Base-by-base conservation (phyloP, 2,888 invertebrate species). In the Sthenelais limicola region DNA sequence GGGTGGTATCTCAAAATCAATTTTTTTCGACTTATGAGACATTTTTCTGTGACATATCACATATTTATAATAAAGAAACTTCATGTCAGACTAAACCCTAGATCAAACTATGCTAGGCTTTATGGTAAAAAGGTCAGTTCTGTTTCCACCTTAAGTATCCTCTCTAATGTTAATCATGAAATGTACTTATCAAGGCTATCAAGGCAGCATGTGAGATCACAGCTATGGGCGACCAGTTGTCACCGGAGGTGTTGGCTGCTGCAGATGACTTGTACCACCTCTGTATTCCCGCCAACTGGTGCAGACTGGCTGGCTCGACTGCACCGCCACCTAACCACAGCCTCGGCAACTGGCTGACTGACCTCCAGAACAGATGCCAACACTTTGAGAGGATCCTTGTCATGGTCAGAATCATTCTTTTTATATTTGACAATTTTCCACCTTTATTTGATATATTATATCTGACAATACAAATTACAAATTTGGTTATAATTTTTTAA, bases 361-460 rank as follows among this genome's bases (percentile, higher is more conserved):
- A 86, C 66, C 79, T 87, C 2, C 80, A 81, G 71, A 83, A 80
- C 73, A 77, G 87, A 72, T 82, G 83, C 76, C 83, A 85, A 73
- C 86, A 87, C 76, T 85, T 87, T 79, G 87, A 87, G 76, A 80
- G 82, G 51, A 85, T 87, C 47, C 81, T 86, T 21, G 81, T 81
- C 21, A 74, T 82, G 79, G 83, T 83, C 70, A 73, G 76, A 54
- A 35, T 32, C 3, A 9, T 58, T 43, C 9, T 9, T 12, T 18
- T 43, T 12, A 43, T 43, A 43, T 43, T 43, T 43, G 43, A 43
- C 43, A 43, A 43, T 43, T 43, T 18, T 43, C 12, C 9, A 9
- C 18, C 12, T 43, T 12, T 18, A 18, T 43, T 43, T 43, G 9
- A 18, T 43, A 12, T 18, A 12, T 12, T 43, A 12, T 9, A 12